A percentile compares a stretch with the other conserved stretches of the same genome.
Evolutionary conservation across 2,113 vertebrate genomes (phyloP).

Genomic region (Heteronetta atricapilla): DNA sequence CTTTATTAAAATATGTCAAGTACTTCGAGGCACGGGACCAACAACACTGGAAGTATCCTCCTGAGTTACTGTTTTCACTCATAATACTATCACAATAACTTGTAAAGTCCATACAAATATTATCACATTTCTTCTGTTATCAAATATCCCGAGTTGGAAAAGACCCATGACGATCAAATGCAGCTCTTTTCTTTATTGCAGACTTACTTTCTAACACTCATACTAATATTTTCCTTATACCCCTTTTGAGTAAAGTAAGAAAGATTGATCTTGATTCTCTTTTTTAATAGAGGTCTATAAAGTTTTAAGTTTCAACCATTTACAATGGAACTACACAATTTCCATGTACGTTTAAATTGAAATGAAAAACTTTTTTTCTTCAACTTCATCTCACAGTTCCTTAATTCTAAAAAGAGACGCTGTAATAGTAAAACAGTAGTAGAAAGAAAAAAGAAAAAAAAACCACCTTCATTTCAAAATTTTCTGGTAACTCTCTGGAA

Average conservation of each 20-base stretch:
- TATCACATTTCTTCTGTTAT: not conserved
- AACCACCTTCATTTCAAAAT: not conserved
- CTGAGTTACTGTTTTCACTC: not conserved
- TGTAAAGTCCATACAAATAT: not conserved
- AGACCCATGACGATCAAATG: not conserved
- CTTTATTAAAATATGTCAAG: slow-evolving; percentile 14
- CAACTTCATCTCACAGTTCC: not conserved
- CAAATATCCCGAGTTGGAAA: not conserved
- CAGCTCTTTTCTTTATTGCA: not conserved
- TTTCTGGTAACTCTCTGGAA: not conserved
- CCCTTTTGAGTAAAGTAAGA: not conserved
- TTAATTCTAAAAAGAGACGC: not conserved
- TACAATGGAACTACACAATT: not conserved
- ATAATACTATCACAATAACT: not conserved
- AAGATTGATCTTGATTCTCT: not conserved
- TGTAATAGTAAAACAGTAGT: not conserved
- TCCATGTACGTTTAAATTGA: not conserved
- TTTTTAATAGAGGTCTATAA: not conserved
- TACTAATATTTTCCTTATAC: not conserved
- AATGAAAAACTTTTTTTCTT: not conserved
- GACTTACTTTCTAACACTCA: not conserved
- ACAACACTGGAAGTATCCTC: slow-evolving; percentile 10
- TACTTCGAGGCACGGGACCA: not conserved
- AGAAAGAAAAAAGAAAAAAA: not conserved
- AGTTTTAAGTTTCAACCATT: not conserved